Evolutionary conservation across 2,888 invertebrate genomes (phyloP).

Genomic region (Hirtodrosophila cameraria): DNA sequence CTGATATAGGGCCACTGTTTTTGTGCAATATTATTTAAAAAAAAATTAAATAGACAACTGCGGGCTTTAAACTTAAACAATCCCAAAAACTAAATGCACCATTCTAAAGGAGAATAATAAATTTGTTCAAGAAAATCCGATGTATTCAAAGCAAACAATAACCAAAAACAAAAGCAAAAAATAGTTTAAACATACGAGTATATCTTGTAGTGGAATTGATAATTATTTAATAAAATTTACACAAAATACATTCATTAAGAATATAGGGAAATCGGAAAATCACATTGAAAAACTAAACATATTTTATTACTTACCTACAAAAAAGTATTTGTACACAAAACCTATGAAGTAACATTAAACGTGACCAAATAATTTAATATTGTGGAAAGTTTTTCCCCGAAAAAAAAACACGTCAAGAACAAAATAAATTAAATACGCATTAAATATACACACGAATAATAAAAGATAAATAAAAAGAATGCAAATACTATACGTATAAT

Average conservation of each 20-base stretch:
- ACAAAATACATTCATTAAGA: constrained; percentile 36
- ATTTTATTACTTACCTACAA: constrained; percentile 79
- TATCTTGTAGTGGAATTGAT: constrained; percentile 68
- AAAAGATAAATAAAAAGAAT: constrained; percentile 38
- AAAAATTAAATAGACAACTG: constrained; percentile 1
- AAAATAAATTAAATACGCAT: constrained; percentile 55
- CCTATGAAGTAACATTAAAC: constrained; percentile 71
- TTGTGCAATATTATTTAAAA: background rate
- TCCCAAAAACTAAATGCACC: constrained; percentile 37
- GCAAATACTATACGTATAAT: constrained; percentile 17
- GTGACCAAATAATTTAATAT: constrained; percentile 80
- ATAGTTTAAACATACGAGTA: constrained; percentile 15
- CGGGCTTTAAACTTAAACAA: constrained; percentile 39
- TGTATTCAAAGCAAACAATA: constrained; percentile 30
- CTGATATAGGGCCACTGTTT: too few relatives aligned
- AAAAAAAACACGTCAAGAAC: constrained; percentile 36
- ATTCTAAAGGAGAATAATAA: constrained; percentile 15
- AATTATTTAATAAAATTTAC: constrained; percentile 49
- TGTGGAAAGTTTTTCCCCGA: constrained; percentile 65
- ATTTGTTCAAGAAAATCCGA: constrained; percentile 22
- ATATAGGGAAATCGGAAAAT: constrained; percentile 42
- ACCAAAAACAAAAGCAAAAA: constrained; percentile 4
- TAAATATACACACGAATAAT: constrained; percentile 60
- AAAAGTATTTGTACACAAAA: constrained; percentile 75
- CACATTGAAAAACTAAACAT: constrained; percentile 59